These are phyloP conservation scores for Sylvia atricapilla DNA, from an alignment of 2,113 vertebrate genomes.

Conservation along the genomic window DNA sequence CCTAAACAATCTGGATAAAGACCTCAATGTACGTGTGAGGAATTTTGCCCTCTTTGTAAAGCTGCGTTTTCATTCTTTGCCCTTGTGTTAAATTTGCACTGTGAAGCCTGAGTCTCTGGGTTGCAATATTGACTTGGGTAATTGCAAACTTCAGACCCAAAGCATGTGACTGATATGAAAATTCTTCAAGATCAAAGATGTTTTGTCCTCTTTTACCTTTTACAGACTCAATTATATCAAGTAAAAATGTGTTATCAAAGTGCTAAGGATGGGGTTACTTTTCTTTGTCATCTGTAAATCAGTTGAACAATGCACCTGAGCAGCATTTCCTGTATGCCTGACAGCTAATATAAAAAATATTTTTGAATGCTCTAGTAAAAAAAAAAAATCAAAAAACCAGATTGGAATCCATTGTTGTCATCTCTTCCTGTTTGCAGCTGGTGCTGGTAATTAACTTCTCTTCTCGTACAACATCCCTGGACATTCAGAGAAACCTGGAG, in stretches of 20 bases:
- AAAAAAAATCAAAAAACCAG: neutral
- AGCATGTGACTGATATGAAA: neutral
- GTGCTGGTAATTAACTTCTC: constrained; percentile 89
- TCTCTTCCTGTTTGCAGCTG: constrained; percentile 68
- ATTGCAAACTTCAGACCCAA: neutral
- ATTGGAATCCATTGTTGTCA: neutral
- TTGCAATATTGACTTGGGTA: neutral
- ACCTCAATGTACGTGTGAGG: constrained; percentile 75
- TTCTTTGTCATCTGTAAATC: neutral
- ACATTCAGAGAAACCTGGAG: constrained; percentile 92
- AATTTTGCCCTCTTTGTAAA: neutral
- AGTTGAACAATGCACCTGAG: neutral
- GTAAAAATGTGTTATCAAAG: neutral
- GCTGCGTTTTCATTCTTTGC: neutral
- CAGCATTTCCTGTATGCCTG: neutral
- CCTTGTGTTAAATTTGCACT: neutral
- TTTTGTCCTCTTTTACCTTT: neutral
- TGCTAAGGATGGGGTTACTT: neutral
- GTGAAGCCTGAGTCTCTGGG: neutral
- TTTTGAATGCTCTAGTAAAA: neutral
- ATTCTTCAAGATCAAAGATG: neutral
- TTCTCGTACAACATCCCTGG: constrained; percentile 93
- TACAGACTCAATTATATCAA: neutral
- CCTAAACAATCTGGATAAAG: constrained; percentile 79
- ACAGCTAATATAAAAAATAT: neutral